Conservation (phyloP, 2,888 invertebrate species). For the Microplitis deprimator region DNA sequence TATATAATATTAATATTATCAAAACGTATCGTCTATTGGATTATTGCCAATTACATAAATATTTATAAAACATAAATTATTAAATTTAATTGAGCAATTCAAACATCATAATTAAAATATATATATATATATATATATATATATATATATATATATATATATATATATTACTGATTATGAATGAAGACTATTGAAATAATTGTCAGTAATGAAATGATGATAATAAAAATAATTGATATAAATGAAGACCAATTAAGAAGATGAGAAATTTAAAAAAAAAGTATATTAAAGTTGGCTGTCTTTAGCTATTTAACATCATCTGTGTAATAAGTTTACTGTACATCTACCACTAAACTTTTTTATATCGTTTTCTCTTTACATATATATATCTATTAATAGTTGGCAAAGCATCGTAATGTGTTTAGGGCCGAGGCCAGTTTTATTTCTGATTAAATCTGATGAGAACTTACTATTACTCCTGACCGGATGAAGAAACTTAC, state of each 20-base stretch:
- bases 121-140: no score
- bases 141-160: no score
- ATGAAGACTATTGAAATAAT: background rate
- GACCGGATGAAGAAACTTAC: constrained; percentile 5
- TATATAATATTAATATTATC: background rate
- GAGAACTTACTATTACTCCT: background rate
- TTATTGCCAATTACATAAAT: background rate
- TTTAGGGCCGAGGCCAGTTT: constrained; percentile 40
- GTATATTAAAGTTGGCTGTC: background rate
- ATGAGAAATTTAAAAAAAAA: background rate
- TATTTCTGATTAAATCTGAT: constrained; percentile 16
- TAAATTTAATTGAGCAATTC: background rate
- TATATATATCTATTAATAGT: constrained; percentile 35
- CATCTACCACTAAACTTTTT: background rate
- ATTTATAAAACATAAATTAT: background rate
- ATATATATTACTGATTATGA: background rate
- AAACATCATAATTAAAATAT: background rate
- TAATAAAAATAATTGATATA: background rate
- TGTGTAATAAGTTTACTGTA: background rate
- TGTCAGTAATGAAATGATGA: background rate
- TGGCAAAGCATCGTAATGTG: constrained; percentile 22
- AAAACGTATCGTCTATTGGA: background rate
- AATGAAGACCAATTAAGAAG: background rate
- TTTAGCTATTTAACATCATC: background rate
- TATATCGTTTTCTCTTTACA: constrained; percentile 4